Evolutionary conservation across 1,140 invertebrate genomes (phyloP).

Genomic region (Pantala flavescens): DNA sequence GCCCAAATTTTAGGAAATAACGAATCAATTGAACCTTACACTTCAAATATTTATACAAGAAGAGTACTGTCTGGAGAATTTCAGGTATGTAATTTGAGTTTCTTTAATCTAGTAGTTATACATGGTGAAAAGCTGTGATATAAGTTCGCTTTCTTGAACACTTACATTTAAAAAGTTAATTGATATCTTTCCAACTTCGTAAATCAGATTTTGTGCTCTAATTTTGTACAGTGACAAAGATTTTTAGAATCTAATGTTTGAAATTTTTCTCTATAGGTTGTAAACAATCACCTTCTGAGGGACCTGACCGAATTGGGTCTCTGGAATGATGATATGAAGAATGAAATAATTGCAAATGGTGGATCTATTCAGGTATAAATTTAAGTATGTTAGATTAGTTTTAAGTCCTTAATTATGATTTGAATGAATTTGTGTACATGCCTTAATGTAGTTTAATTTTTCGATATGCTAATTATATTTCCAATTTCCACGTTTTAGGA

Average conservation of each 20-base stretch:
- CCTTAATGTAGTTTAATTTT: too few species aligned
- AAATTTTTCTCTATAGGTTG: conserved; percentile 55
- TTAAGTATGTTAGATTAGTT: too few species aligned
- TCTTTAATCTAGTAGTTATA: neutral
- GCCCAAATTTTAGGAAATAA: conserved; percentile 99
- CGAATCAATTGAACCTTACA: conserved; percentile 97
- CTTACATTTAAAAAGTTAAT: neutral
- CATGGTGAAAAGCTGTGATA: too few species aligned
- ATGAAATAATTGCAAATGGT: conserved; percentile 78
- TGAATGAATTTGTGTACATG: too few species aligned
- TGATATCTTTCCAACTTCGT: neutral
- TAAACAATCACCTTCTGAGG: conserved; percentile 91
- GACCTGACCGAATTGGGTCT: conserved; percentile 84
- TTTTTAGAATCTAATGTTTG: too few species aligned
- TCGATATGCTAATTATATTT: too few species aligned
- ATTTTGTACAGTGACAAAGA: too few species aligned
- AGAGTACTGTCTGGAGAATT: conserved; percentile 87
- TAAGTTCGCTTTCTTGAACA: too few species aligned
- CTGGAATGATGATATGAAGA: conserved; percentile 97
- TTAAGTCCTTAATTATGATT: too few species aligned
- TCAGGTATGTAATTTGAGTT: conserved; percentile 42
- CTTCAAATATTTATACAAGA: conserved; percentile 91
- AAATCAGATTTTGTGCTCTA: too few species aligned
- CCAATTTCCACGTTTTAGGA: too few species aligned
- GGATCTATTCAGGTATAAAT: conserved; percentile 87